Evolutionary conservation across 1,140 invertebrate genomes (phyloP).

Genomic region (Lepidotrigona ventralis): DNA sequence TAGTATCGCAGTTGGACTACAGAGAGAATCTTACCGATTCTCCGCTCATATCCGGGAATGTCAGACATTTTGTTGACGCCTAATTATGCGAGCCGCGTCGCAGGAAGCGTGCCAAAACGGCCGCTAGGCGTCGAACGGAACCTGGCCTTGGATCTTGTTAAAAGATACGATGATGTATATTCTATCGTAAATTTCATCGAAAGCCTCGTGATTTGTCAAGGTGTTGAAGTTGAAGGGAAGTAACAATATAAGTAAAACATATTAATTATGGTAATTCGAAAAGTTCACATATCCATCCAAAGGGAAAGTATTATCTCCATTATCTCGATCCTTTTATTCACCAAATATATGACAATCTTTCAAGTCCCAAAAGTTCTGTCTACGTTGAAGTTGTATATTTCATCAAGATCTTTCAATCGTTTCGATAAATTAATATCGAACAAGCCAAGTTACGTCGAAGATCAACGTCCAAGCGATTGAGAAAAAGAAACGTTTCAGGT

Average conservation of each 20-base stretch:
- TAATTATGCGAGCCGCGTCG: constrained; percentile 51
- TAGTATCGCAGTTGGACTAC: background rate
- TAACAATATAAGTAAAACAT: background rate
- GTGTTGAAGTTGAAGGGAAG: background rate
- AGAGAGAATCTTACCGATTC: background rate
- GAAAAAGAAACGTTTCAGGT: background rate
- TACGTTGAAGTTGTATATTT: too few relatives aligned
- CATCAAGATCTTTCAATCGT: too few relatives aligned
- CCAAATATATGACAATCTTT: too few relatives aligned
- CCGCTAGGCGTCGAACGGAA: constrained; percentile 36
- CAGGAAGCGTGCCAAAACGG: constrained; percentile 58
- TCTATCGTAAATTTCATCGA: background rate
- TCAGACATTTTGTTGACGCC: constrained; percentile 49
- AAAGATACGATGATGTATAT: constrained; percentile 46
- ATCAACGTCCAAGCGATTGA: background rate
- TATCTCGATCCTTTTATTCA: too few relatives aligned
- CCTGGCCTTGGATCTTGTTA: constrained; percentile 48
- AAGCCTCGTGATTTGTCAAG: too few relatives aligned
- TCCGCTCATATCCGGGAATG: constrained; percentile 53
- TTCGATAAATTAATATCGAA: too few relatives aligned
- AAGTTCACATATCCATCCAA: too few relatives aligned
- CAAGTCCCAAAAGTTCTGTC: too few relatives aligned
- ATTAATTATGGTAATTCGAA: too few relatives aligned
- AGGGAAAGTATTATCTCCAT: too few relatives aligned
- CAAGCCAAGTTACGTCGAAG: background rate